Conservation (phyloP, 2,888 invertebrate species). For the Metacarcinus magister region DNA sequence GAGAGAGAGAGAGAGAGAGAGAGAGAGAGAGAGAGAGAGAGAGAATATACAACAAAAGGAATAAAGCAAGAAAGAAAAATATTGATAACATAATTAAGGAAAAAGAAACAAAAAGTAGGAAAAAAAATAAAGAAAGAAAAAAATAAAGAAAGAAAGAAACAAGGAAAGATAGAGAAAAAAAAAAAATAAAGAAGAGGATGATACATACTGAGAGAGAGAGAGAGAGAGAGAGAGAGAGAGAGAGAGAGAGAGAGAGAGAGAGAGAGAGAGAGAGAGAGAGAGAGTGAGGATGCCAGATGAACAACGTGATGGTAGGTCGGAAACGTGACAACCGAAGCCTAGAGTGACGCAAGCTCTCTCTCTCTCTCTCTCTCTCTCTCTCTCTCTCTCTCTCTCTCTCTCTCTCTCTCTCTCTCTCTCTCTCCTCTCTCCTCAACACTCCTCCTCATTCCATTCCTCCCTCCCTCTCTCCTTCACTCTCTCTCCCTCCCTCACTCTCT, state of each 20-base stretch:
- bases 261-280: conserved; percentile 5
- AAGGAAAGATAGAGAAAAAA: no score
- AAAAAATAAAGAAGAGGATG: no score
- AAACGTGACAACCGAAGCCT: conserved; percentile 14
- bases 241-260: not conserved
- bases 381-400: conserved; percentile 26
- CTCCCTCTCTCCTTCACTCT: not conserved
- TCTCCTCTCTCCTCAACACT: not conserved
- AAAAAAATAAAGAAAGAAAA: no score
- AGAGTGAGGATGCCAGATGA: conserved; percentile 5
- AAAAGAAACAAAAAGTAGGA: not conserved
- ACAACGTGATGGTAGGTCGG: conserved; percentile 26
- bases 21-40: conserved; percentile 8
- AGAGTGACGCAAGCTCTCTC: not conserved
- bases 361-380: conserved; percentile 26
- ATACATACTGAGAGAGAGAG: not conserved
- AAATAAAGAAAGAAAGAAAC: not conserved
- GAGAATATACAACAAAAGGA: not conserved
- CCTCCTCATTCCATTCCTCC: not conserved
- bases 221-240: not conserved
- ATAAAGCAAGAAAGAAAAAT: not conserved
- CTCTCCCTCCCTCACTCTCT: not conserved
- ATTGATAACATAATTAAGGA: not conserved
- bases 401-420: conserved; percentile 19
- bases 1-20: conserved; percentile 26